These are phyloP conservation scores for Neoaliturus tenellus DNA, from an alignment of 2,888 invertebrate species.

Conservation along the genomic window DNA sequence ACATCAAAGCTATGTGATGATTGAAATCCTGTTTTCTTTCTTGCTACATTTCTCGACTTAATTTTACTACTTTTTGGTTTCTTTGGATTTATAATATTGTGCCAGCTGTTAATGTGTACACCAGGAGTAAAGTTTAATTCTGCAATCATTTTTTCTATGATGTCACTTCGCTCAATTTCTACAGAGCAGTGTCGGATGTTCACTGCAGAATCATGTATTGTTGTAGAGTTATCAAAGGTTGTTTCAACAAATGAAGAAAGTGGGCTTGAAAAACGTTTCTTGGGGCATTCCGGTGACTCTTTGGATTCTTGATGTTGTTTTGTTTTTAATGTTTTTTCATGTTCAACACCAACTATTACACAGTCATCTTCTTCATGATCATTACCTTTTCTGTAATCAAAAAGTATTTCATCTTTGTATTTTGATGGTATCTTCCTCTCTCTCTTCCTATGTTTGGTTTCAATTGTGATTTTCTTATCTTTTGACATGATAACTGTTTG, in stretches of 20 bases:
- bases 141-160: not conserved
- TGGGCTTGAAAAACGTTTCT: not conserved
- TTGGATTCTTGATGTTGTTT: not conserved
- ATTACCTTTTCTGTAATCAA: constrained; percentile 16
- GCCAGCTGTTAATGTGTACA: not conserved
- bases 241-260: not conserved
- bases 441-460: constrained; percentile 29
- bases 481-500: constrained; percentile 51
- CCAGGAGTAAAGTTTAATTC: not conserved
- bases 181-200: constrained; percentile 1
- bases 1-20: not conserved
- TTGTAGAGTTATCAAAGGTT: not conserved
- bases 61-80: not conserved
- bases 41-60: constrained; percentile 24
- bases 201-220: not conserved
- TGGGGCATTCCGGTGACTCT: not conserved
- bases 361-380: not conserved
- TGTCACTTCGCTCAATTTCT: not conserved
- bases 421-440: constrained; percentile 49
- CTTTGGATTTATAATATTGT: not conserved
- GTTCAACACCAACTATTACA: not conserved
- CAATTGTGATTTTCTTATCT: constrained; percentile 41
- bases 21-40: not conserved
- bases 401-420: constrained; percentile 38
- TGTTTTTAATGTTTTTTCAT: not conserved